Conservation (phyloP, 2,113 vertebrate genomes). For the Crypturellus undulatus region DNA sequence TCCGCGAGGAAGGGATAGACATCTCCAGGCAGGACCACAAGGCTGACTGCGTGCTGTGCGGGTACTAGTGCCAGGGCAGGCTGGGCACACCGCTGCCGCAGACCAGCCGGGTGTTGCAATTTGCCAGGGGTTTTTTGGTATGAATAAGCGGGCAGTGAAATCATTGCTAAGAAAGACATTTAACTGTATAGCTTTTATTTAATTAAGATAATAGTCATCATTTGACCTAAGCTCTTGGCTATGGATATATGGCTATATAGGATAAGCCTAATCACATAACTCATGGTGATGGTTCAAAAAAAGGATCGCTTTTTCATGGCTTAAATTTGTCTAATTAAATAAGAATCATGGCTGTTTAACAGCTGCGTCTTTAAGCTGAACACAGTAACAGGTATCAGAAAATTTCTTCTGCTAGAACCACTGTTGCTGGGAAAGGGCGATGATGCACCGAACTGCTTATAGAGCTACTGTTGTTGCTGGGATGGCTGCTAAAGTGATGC, state of each 20-base stretch:
- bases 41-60: constrained; percentile 50
- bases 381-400: neutral
- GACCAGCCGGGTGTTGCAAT: neutral
- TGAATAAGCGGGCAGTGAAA: neutral
- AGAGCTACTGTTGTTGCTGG: neutral
- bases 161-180: neutral
- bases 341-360: neutral
- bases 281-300: neutral
- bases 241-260: fast-evolving
- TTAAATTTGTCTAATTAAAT: neutral
- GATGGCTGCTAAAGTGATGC: neutral
- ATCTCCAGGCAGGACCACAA: neutral
- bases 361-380: neutral
- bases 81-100: neutral
- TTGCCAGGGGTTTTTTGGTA: neutral
- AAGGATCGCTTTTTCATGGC: neutral
- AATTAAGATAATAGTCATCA: neutral
- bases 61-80: neutral
- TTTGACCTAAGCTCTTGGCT: neutral
- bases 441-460: neutral
- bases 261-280: neutral
- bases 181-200: neutral
- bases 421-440: neutral
- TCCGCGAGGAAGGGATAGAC: neutral
- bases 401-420: neutral